A percentile compares a stretch with the other conserved stretches of the same genome.
Evolutionary conservation across 1,140 invertebrate species (phyloP).

Genomic region (Bombus superbus): DNA sequence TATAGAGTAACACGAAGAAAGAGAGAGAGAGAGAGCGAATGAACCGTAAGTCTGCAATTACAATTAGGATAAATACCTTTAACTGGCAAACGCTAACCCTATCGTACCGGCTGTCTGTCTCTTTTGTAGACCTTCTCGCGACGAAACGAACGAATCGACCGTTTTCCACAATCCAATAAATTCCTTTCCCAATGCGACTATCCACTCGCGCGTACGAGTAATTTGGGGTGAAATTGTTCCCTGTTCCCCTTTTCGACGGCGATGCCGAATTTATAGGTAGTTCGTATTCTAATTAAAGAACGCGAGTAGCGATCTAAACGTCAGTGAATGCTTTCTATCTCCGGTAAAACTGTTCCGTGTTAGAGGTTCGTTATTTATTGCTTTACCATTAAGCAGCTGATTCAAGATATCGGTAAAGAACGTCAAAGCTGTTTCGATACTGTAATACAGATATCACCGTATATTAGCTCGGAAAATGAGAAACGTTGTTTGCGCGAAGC

Average conservation of each 20-base stretch:
- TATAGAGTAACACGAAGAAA: too few species aligned
- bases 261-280: slow-evolving; percentile 35
- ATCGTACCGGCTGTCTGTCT: slow-evolving; percentile 5
- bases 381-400: background rate
- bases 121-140: slow-evolving; percentile 31
- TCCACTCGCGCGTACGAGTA: slow-evolving; percentile 46
- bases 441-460: background rate
- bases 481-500: background rate
- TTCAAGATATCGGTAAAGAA: background rate
- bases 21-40: background rate
- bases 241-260: slow-evolving; percentile 5
- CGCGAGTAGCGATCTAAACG: background rate
- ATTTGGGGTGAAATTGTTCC: slow-evolving; percentile 48
- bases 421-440: background rate
- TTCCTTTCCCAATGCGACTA: slow-evolving; percentile 41
- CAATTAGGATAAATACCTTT: slow-evolving; percentile 68
- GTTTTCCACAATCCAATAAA: slow-evolving; percentile 55
- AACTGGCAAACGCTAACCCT: slow-evolving; percentile 48
- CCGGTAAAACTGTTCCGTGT: background rate
- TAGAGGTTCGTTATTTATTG: background rate
- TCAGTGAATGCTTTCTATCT: background rate
- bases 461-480: background rate
- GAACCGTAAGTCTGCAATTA: slow-evolving; percentile 54
- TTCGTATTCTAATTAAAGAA: slow-evolving; percentile 35
- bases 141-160: slow-evolving; percentile 50